A percentile compares a stretch with the other conserved stretches of the same genome.
Conservation (phyloP, 1,140 invertebrate genomes). For the Cylas formicarius region DNA sequence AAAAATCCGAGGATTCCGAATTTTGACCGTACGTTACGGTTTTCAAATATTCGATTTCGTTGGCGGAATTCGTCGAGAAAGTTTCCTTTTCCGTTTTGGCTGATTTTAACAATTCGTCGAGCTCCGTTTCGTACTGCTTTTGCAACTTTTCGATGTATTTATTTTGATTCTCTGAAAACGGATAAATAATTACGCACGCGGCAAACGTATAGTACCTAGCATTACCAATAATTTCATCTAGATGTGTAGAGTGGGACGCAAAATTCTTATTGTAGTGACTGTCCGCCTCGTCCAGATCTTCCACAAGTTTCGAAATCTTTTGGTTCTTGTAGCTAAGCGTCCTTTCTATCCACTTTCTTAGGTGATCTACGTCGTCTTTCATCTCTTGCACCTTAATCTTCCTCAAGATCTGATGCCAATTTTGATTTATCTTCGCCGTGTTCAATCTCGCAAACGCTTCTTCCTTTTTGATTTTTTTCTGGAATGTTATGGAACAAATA, state of each 20-base stretch:
- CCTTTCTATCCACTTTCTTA: constrained; percentile 53
- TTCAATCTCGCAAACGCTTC: constrained; percentile 69
- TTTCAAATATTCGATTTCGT: constrained; percentile 28
- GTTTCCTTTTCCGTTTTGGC: constrained; percentile 18
- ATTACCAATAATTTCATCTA: constrained; percentile 60
- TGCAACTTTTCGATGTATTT: constrained; percentile 30
- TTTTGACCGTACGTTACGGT: constrained; percentile 33
- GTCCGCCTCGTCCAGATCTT: constrained; percentile 59
- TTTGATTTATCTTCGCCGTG: constrained; percentile 74
- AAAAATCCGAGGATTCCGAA: constrained; percentile 10
- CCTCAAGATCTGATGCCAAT: constrained; percentile 68
- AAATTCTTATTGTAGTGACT: constrained; percentile 60
- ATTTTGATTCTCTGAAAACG: constrained; percentile 28
- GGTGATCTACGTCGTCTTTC: constrained; percentile 55
- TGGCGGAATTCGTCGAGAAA: constrained; percentile 11
- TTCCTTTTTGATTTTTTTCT: constrained; percentile 75
- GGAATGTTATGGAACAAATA: constrained; percentile 11
- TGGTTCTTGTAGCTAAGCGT: constrained; percentile 57
- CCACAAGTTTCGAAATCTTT: constrained; percentile 54
- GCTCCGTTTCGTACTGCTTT: constrained; percentile 28
- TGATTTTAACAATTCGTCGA: constrained; percentile 20
- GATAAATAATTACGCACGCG: constrained; percentile 2
- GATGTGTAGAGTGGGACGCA: constrained; percentile 59
- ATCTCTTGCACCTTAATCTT: constrained; percentile 67
- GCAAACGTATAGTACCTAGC: constrained; percentile 2